phyloP scores from a whole-genome alignment of 2,888 invertebrate genomes.

The Phengaris alcon region DNA sequence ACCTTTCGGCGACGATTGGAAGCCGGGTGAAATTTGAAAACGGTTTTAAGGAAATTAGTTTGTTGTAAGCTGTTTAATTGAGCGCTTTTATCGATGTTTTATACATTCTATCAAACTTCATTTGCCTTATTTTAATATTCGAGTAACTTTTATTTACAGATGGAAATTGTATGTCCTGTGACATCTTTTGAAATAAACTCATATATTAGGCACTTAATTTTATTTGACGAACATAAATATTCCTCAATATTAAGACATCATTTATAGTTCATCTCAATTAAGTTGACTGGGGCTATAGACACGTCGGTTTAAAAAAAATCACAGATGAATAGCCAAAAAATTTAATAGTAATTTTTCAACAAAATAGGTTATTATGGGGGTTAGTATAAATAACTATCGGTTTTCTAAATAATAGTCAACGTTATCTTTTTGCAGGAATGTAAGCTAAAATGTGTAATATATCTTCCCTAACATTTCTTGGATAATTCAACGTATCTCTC shows the following conservation, averaged over 20 bases:
- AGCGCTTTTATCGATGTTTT: slow-evolving; percentile 36
- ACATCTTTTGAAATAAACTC: not conserved
- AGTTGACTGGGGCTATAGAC: too few species aligned
- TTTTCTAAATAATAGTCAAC: too few species aligned
- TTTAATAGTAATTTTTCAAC: too few species aligned
- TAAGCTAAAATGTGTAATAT: not conserved
- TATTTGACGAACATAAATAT: not conserved
- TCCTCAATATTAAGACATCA: too few species aligned
- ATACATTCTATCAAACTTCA: slow-evolving; percentile 21
- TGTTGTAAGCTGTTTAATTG: slow-evolving; percentile 44
- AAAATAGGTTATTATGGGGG: too few species aligned
- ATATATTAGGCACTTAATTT: not conserved
- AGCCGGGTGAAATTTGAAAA: slow-evolving; percentile 43
- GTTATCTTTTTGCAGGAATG: too few species aligned
- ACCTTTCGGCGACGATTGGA: slow-evolving; percentile 52
- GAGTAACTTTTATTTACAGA: not conserved
- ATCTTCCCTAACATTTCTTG: not conserved
- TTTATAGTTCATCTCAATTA: too few species aligned
- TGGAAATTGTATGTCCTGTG: not conserved
- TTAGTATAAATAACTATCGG: too few species aligned
- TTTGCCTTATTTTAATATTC: slow-evolving; percentile 19
- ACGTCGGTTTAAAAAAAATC: too few species aligned
- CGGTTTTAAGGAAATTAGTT: slow-evolving; percentile 46
- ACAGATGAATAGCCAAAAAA: too few species aligned
- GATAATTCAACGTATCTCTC: not conserved